Evolutionary conservation across 2,888 invertebrate genomes (phyloP), one percentile per base, ranked within the genome.

Genomic region (Stenoptilia bipunctidactyla): DNA sequence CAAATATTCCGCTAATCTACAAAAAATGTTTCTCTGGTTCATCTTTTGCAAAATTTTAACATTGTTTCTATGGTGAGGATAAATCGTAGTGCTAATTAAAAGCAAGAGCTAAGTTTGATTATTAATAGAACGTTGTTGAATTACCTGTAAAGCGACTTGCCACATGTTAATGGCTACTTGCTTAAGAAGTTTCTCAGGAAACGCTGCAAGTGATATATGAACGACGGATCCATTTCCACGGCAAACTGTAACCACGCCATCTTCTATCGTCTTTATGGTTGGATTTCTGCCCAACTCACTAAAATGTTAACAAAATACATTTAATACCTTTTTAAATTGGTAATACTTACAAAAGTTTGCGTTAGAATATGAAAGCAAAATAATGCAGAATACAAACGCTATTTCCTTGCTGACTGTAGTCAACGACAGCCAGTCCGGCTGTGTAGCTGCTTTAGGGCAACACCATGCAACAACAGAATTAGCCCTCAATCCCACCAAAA

Each of bases 241-340:
- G 44, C 96, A 88, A 37, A 98, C 87, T 1, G 91, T 91, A 1
- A 96, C 89, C 40, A 93, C 89, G 43, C 93, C 93, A 44, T 94
- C 94, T 53, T 93, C 89, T 56, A 97, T 94, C 53, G 89, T 90
- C 41, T 91, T 82, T 9, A 98, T 87, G 43, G 89, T 87, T 0
- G 97, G 94, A 56, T 92, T 92, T 55, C 94, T 91, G 1, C 97
- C 97, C 52, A 95, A 89, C 66, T 97, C 96, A 47, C 93, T 94
- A 41, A 42, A 47, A 51, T 13, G n/a, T n/a, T n/a, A 13, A 34
- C 2, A 13, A 34, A 12, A 9, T 30, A n/a, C 10, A 8, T 12
- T 20, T 20, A 9, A 13, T 8, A 27, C 10, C 27, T 9, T 20
- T 39, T 9, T 41, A 37, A 41, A 40, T 50, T 43, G n/a, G n/a